Evolutionary conservation across 2,797 vertebrate species (phyloP), one percentile per base, ranked within the genome.

Genomic region (Distichodus sexfasciatus): DNA sequence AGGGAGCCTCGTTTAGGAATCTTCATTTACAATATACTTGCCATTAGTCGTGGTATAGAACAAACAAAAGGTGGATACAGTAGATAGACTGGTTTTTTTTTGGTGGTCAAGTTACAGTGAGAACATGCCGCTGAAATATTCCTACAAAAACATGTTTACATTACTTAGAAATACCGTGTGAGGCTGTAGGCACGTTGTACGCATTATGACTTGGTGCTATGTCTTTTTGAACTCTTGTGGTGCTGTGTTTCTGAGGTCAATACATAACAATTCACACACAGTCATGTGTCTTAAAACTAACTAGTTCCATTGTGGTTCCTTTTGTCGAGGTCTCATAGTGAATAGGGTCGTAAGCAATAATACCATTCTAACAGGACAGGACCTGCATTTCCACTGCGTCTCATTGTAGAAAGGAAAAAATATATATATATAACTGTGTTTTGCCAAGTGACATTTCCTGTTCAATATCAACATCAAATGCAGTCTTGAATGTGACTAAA

Each of bases 161-260:
- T 89, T 87, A 87, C 84, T 86, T 82, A 85, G 69, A 84, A 69
- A 72, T 73, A 79, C 77, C 78, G 83, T 85, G 85, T 85, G 85
- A 87, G 86, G 85, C 87, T 85, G 83, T 90, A 90, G 88, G 88
- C 86, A 88, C 87, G 87, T 88, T 81, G 83, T 79, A 69, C 87
- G 83, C 88, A 87, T 90, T 87, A 88, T 79, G 46, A 92, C 87
- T 88, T 89, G 91, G 91, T 92, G 91, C 91, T 92, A 92, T 89
- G 87, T 92, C 89, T 83, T 80, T 69, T 75, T 64, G 58, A 90
- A 89, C 87, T 89, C 83, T 84, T 29, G 89, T 91, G 90, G 90
- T 92, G 91, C 91, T 92, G 88, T 90, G 89, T 87, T 88, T 81
- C 89, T 89, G 88, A 88, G 82, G 82, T 86, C 83, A 85, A 68